Evolutionary conservation across 2,113 vertebrate genomes (phyloP).

Genomic region (Spea bombifrons): DNA sequence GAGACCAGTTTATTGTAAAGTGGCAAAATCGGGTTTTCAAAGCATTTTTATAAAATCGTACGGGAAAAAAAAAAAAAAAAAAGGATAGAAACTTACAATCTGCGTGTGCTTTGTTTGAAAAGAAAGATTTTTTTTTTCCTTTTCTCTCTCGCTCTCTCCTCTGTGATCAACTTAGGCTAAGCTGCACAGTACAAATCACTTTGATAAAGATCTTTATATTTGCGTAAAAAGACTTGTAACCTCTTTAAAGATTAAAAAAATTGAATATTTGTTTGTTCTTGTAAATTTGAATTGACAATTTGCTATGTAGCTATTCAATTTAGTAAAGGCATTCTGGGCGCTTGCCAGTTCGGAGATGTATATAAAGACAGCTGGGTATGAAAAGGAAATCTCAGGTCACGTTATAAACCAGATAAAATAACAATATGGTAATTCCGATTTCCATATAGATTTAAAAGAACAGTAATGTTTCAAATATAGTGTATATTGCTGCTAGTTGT

Average conservation of each 20-base stretch:
- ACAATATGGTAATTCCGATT: no score
- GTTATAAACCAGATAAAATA: no score
- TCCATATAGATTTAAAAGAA: no score
- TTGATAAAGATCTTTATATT: conserved; percentile 9
- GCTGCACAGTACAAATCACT: neutral
- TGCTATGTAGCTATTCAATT: neutral
- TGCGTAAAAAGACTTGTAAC: neutral
- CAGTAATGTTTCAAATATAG: no score
- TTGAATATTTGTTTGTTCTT: conserved; percentile 8
- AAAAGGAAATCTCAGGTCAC: no score
- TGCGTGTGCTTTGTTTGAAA: neutral
- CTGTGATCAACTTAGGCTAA: conserved; percentile 7
- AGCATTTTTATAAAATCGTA: conserved; percentile 25
- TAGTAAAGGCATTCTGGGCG: neutral
- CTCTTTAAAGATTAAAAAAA: neutral
- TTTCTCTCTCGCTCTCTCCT: neutral
- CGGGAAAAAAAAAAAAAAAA: neutral
- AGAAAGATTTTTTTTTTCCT: conserved; percentile 8
- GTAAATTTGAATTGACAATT: neutral
- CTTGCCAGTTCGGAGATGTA: no score
- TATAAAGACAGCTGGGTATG: no score
- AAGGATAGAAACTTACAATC: conserved; percentile 14
- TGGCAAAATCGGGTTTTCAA: conserved; percentile 40
- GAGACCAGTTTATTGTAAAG: conserved; percentile 47
- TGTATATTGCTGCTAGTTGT: no score